These are phyloP conservation scores for Rhagium mordax DNA, from an alignment of 2,888 invertebrate genomes.

Conservation along the genomic window DNA sequence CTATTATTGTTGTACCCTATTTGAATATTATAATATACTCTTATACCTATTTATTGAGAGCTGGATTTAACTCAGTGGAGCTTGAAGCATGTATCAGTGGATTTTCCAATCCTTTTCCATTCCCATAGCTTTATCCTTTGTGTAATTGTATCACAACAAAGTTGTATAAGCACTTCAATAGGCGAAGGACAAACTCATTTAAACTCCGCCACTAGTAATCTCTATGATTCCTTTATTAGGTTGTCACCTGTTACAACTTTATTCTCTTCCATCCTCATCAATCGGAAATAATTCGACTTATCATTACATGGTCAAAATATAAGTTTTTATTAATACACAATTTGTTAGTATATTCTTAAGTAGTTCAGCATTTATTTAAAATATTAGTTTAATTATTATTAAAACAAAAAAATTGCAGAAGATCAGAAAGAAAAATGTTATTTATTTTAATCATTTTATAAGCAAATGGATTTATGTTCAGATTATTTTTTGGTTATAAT, in stretches of 20 bases:
- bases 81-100: not conserved
- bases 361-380: too few species aligned
- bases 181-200: slow-evolving; percentile 8
- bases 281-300: not conserved
- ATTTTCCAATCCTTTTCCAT: not conserved
- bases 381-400: too few species aligned
- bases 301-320: not conserved
- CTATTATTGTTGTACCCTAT: too few species aligned
- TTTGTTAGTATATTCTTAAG: too few species aligned
- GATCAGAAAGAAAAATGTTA: too few species aligned
- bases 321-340: too few species aligned
- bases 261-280: slow-evolving; percentile 3
- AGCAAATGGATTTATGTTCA: too few species aligned
- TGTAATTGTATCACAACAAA: slow-evolving; percentile 5
- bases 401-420: too few species aligned
- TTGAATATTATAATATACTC: not conserved
- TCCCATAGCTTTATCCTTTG: slow-evolving; percentile 1
- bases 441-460: too few species aligned
- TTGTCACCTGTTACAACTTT: slow-evolving; percentile 1
- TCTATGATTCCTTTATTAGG: slow-evolving; percentile 11
- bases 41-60: not conserved
- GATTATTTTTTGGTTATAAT: too few species aligned
- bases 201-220: slow-evolving; percentile 3
- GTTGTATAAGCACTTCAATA: not conserved
- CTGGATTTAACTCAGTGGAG: not conserved